phyloP scores from a whole-genome alignment of 2,888 invertebrate species.

The Aphelenchoides bicaudatus region DNA sequence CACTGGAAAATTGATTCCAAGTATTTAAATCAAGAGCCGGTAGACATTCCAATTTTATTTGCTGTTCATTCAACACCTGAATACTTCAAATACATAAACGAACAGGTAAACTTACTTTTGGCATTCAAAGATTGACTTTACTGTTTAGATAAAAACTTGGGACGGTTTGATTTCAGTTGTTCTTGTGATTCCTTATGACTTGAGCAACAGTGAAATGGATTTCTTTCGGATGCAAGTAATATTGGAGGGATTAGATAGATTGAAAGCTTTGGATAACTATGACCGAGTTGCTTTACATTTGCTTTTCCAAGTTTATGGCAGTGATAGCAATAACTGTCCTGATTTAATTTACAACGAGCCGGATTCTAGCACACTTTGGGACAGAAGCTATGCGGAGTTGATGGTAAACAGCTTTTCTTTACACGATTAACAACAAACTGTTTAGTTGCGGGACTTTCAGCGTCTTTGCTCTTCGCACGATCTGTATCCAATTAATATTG shows the following conservation, averaged over 20 bases:
- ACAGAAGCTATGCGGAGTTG: conserved; percentile 4
- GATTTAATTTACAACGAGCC: conserved; percentile 7
- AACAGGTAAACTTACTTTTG: too few relatives aligned
- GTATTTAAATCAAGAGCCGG: conserved; percentile 11
- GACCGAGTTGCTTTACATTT: conserved; percentile 19
- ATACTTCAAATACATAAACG: conserved; percentile 19
- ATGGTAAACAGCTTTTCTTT: not conserved
- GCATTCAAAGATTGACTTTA: too few relatives aligned
- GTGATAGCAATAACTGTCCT: not conserved
- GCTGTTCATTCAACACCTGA: conserved; percentile 25
- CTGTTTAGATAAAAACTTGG: conserved; percentile 18
- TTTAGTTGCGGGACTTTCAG: conserved; percentile 10
- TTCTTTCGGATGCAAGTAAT: conserved; percentile 19
- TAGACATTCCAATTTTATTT: conserved; percentile 21
- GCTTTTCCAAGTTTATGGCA: conserved; percentile 16
- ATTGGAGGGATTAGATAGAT: not conserved
- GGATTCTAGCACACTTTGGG: not conserved
- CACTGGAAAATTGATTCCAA: conserved; percentile 11
- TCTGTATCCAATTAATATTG: conserved; percentile 27
- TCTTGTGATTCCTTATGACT: conserved; percentile 22
- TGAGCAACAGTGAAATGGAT: not conserved
- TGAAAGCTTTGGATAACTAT: conserved; percentile 2
- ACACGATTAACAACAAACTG: not conserved
- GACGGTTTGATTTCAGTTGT: conserved; percentile 29
- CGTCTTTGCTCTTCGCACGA: not conserved